phyloP scores from a whole-genome alignment of 2,113 vertebrate genomes.

The Mobula birostris region DNA sequence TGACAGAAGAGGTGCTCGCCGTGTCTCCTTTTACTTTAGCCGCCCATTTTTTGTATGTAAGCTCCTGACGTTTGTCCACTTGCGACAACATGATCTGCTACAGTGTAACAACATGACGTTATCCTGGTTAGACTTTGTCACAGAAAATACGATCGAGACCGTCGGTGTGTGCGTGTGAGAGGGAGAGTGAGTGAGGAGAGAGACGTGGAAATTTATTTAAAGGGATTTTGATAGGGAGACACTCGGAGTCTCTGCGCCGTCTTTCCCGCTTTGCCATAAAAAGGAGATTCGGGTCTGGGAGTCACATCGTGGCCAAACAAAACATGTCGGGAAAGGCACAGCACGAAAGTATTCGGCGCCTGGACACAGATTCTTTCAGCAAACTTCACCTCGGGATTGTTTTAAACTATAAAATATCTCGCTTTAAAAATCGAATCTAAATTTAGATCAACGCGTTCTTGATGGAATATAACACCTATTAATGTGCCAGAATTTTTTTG shows the following conservation, averaged over 20 bases:
- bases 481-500: neutral
- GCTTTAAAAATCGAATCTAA: neutral
- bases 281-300: neutral
- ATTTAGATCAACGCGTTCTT: neutral
- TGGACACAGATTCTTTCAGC: neutral
- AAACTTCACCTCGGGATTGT: neutral
- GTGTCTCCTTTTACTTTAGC: constrained; percentile 34
- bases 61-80: constrained; percentile 38
- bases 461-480: neutral
- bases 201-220: constrained; percentile 31
- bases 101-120: constrained; percentile 38
- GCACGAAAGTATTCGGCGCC: neutral
- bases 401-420: neutral
- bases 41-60: constrained; percentile 36
- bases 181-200: constrained; percentile 24
- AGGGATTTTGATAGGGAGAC: neutral
- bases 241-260: neutral
- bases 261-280: neutral
- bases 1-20: constrained; percentile 17
- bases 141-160: constrained; percentile 27
- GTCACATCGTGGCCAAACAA: neutral
- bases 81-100: constrained; percentile 37
- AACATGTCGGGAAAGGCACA: constrained; percentile 12
- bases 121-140: constrained; percentile 38
- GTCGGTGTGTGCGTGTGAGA: neutral